phyloP scores from a whole-genome alignment of 2,888 invertebrate species.

The Dromius quadrimaculatus region DNA sequence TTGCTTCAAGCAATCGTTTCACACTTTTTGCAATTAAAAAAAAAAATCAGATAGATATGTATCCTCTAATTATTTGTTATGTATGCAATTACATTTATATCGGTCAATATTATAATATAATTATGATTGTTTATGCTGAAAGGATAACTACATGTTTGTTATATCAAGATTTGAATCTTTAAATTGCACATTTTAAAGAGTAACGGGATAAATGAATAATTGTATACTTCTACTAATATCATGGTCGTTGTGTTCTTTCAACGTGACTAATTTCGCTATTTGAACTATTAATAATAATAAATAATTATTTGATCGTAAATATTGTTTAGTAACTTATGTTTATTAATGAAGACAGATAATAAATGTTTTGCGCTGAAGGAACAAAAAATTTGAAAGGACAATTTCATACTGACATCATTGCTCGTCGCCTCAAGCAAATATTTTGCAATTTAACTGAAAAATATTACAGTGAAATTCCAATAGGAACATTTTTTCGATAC shows the following conservation, averaged over 20 bases:
- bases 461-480: too few species aligned
- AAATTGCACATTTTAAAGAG: conserved; percentile 1
- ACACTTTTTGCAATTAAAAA: conserved; percentile 8
- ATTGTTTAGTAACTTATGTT: neutral
- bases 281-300: neutral
- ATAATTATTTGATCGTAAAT: too few species aligned
- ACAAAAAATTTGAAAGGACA: too few species aligned
- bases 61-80: conserved; percentile 4
- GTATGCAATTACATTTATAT: conserved; percentile 2
- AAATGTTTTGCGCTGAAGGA: too few species aligned
- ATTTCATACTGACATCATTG: too few species aligned
- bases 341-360: too few species aligned
- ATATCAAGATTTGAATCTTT: conserved; percentile 6
- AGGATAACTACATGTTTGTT: neutral
- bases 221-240: conserved; percentile 7
- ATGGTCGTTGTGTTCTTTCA: neutral
- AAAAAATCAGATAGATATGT: neutral
- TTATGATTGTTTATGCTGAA: conserved; percentile 5
- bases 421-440: too few species aligned
- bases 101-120: conserved; percentile 1
- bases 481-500: neutral
- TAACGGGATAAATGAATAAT: conserved; percentile 13
- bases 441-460: too few species aligned
- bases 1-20: neutral
- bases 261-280: neutral